Evolutionary conservation across 2,888 invertebrate genomes (phyloP).

Genomic region (Nematopogon swammerdamellus): DNA sequence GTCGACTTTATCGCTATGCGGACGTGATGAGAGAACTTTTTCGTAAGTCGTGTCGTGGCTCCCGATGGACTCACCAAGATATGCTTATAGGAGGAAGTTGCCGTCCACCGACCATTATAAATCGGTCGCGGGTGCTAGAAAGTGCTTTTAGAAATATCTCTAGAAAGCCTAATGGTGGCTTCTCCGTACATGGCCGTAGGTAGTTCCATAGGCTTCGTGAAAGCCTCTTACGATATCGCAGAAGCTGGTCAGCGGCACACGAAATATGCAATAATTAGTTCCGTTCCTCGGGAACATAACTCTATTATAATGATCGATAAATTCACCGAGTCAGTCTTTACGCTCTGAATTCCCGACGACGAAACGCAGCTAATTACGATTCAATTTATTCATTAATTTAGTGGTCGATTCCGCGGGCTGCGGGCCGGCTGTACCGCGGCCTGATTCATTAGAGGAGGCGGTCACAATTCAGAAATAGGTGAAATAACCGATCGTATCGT

Average conservation of each 20-base stretch:
- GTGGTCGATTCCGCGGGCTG: too few species aligned
- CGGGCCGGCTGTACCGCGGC: neutral
- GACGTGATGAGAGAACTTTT: neutral
- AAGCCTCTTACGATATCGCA: too few species aligned
- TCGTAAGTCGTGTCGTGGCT: neutral
- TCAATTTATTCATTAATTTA: neutral
- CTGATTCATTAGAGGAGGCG: neutral
- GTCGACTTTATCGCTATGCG: neutral
- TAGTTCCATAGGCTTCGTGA: too few species aligned
- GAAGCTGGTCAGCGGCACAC: too few species aligned
- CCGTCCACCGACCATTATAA: neutral
- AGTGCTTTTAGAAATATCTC: neutral
- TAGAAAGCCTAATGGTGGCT: neutral
- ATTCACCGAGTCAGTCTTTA: too few species aligned
- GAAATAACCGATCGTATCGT: neutral
- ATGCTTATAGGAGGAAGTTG: neutral
- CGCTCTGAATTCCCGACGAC: too few species aligned
- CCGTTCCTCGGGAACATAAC: too few species aligned
- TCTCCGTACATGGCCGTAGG: neutral
- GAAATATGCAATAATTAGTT: too few species aligned
- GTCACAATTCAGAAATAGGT: neutral
- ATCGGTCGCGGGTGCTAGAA: neutral
- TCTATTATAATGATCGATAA: too few species aligned
- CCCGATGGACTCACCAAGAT: neutral
- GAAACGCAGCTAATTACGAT: neutral